Conservation (phyloP, 1,140 invertebrate genomes). For the Drosophila biarmipes region DNA sequence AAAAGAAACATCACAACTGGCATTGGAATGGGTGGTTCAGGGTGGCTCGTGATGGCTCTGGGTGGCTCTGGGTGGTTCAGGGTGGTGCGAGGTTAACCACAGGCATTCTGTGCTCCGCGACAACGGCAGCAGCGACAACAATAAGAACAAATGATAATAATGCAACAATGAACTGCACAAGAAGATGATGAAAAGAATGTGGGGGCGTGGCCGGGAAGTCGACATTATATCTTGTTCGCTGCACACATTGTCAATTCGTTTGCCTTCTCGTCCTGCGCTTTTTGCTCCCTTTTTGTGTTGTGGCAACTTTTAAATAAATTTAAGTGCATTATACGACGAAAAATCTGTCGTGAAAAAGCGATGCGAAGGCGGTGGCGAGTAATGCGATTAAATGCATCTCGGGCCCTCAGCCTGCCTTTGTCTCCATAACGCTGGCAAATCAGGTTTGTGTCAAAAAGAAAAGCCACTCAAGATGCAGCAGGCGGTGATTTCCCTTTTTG, state of each 20-base stretch:
- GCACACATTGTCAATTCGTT: conserved; percentile 71
- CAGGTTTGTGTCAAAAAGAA: conserved; percentile 44
- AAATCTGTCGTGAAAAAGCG: conserved; percentile 33
- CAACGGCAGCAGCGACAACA: conserved; percentile 39
- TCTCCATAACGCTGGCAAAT: conserved; percentile 44
- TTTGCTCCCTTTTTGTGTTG: conserved; percentile 1
- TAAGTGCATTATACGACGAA: conserved; percentile 60
- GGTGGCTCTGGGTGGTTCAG: conserved; percentile 1
- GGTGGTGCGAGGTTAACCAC: conserved; percentile 40
- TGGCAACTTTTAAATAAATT: conserved; percentile 65
- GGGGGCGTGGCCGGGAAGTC: conserved; percentile 33
- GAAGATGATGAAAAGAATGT: conserved; percentile 57
- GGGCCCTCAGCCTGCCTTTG: conserved; percentile 27
- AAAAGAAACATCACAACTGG: conserved; percentile 47
- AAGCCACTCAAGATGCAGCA: conserved; percentile 52
- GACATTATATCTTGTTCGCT: conserved; percentile 70
- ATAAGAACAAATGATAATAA: conserved; percentile 65
- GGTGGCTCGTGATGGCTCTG: not conserved
- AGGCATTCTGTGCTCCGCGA: conserved; percentile 44
- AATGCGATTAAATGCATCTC: conserved; percentile 66
- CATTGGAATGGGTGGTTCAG: conserved; percentile 5
- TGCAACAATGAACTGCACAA: conserved; percentile 60
- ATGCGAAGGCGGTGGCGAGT: conserved; percentile 18
- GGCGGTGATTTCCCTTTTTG: conserved; percentile 3
- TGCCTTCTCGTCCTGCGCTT: conserved; percentile 9